A percentile compares a stretch with the other conserved stretches of the same genome.
Conservation (phyloP, 2,797 vertebrate species). For the Scolopax rusticola region DNA sequence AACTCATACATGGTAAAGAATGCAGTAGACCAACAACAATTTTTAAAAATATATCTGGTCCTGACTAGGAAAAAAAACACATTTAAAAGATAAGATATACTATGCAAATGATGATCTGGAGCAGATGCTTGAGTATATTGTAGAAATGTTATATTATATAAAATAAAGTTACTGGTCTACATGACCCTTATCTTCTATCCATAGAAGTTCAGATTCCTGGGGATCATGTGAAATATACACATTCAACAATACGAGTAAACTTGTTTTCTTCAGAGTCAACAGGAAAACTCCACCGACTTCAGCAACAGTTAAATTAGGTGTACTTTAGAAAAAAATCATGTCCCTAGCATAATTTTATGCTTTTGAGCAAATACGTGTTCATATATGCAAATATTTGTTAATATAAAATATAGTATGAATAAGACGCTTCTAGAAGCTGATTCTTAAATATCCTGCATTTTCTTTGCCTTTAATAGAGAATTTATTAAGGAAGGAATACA, state of each 20-base stretch:
- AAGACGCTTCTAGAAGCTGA: background rate
- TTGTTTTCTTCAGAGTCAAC: background rate
- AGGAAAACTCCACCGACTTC: background rate
- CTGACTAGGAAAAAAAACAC: background rate
- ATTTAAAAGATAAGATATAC: background rate
- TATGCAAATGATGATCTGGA: background rate
- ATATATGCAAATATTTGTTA: background rate
- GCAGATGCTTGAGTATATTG: background rate
- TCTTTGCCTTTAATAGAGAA: background rate
- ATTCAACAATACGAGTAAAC: background rate
- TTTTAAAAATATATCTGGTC: background rate
- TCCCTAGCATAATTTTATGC: background rate
- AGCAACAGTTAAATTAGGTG: background rate
- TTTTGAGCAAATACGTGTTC: background rate
- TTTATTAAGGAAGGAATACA: background rate
- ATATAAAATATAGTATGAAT: background rate
- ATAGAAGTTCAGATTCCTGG: background rate
- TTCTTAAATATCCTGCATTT: background rate
- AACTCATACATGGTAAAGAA: background rate
- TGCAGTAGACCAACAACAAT: background rate
- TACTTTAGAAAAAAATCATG: background rate
- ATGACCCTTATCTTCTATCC: background rate
- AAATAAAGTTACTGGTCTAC: background rate
- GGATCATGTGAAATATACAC: background rate
- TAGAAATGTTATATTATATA: background rate